These are phyloP conservation scores for silkworm (Bombyx mori) DNA, from an alignment of 1,140 invertebrate genomes.

Conservation along the genomic window DNA sequence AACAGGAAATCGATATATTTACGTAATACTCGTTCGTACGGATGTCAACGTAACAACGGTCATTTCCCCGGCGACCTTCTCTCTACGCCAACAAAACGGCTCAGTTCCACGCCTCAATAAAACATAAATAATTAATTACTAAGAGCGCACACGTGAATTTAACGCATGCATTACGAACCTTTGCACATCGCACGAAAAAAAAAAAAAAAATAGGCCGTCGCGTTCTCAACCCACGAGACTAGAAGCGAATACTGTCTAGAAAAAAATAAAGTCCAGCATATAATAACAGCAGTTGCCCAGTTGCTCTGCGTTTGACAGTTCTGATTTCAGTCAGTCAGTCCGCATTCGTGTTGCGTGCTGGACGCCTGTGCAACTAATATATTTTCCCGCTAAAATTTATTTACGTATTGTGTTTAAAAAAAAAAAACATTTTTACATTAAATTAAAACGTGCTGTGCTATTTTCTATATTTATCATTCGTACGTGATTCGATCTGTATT, in stretches of 20 bases:
- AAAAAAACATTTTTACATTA: constrained; percentile 9
- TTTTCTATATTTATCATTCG: constrained; percentile 6
- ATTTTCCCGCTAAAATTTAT: constrained; percentile 9
- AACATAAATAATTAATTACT: too few relatives aligned
- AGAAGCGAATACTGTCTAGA: constrained; percentile 11
- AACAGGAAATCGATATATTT: too few relatives aligned
- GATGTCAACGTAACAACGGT: too few relatives aligned
- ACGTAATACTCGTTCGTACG: too few relatives aligned
- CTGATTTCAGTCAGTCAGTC: constrained; percentile 13
- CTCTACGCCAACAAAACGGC: too few relatives aligned
- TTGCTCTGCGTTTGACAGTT: constrained; percentile 4
- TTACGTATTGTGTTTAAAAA: constrained; percentile 12
- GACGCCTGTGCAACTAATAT: constrained; percentile 11
- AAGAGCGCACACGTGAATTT: too few relatives aligned
- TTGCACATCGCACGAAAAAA: not conserved
- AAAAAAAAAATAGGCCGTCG: constrained; percentile 17
- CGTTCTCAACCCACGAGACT: constrained; percentile 13
- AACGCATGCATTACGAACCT: too few relatives aligned
- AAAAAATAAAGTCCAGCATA: constrained; percentile 2
- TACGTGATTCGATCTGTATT: constrained; percentile 5
- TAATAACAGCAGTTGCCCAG: not conserved
- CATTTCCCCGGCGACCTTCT: too few relatives aligned
- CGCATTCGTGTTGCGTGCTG: constrained; percentile 11
- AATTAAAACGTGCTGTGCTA: constrained; percentile 12
- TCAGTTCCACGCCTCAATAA: too few relatives aligned